phyloP scores from a whole-genome alignment of 1,140 invertebrate genomes.

The Microplitis demolitor region DNA sequence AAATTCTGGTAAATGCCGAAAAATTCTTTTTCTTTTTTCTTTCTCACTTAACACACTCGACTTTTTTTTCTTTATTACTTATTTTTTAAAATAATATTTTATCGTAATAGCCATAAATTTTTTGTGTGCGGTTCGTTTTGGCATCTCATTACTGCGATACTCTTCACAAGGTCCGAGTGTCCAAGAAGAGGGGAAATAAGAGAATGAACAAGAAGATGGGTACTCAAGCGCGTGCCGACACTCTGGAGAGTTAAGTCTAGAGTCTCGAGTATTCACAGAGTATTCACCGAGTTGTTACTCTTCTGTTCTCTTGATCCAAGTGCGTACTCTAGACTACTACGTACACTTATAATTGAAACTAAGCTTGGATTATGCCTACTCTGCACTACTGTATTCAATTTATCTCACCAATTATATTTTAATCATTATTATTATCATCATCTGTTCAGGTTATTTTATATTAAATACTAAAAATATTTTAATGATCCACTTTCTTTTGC shows the following conservation, averaged over 20 bases:
- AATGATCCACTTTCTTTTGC: too few relatives aligned
- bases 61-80: background rate
- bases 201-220: background rate
- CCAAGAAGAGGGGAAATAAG: background rate
- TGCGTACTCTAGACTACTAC: conserved; percentile 3
- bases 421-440: too few relatives aligned
- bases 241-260: conserved; percentile 8
- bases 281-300: too few relatives aligned
- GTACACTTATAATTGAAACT: background rate
- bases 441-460: too few relatives aligned
- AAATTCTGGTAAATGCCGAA: background rate
- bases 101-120: background rate
- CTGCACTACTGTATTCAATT: background rate
- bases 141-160: background rate
- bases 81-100: background rate
- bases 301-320: conserved; percentile 17
- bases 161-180: background rate
- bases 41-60: too few relatives aligned
- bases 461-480: too few relatives aligned
- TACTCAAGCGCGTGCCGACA: conserved; percentile 19
- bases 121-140: background rate
- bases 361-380: background rate
- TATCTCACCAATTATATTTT: background rate
- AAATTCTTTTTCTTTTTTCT: too few relatives aligned
- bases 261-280: too few relatives aligned